A percentile compares a stretch with the other conserved stretches of the same genome.
phyloP scores from a whole-genome alignment of 1,140 invertebrate genomes.

The Aphaenogaster ashmeadi region DNA sequence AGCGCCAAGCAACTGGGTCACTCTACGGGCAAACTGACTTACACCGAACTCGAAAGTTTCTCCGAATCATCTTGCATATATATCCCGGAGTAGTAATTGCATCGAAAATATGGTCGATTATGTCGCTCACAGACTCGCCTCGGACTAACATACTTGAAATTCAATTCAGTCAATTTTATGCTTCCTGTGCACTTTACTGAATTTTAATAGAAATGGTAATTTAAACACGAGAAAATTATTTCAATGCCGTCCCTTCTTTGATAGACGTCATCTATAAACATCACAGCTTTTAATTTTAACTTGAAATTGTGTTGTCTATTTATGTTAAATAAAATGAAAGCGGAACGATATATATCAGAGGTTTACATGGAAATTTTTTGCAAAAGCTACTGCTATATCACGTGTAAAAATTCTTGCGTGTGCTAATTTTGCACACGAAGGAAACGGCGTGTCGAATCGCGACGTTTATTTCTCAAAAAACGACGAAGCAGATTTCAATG shows the following conservation, averaged over 20 bases:
- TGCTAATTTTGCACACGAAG: not conserved
- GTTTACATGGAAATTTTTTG: not conserved
- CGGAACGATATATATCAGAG: not conserved
- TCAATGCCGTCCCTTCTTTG: not conserved
- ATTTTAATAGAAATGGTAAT: slow-evolving; percentile 18
- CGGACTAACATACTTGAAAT: not conserved
- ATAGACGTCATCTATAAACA: not conserved
- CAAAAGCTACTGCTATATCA: not conserved
- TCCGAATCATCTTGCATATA: slow-evolving; percentile 34
- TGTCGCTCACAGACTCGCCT: not conserved
- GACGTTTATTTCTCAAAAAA: slow-evolving; percentile 18
- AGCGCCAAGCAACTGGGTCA: slow-evolving; percentile 75
- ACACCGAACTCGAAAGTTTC: slow-evolving; percentile 62
- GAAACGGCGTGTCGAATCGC: not conserved
- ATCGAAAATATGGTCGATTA: slow-evolving; percentile 39
- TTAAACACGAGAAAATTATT: not conserved
- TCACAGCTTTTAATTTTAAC: not conserved
- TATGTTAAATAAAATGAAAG: not conserved
- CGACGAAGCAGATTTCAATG: not conserved
- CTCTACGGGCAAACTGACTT: slow-evolving; percentile 71
- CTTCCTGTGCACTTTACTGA: not conserved
- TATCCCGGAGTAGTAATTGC: slow-evolving; percentile 24
- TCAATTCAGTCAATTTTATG: slow-evolving; percentile 3
- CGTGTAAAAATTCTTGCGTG: not conserved
- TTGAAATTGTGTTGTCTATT: not conserved